Evolutionary conservation across 2,113 vertebrate genomes (phyloP).

Genomic region (Ascaphus truei): DNA sequence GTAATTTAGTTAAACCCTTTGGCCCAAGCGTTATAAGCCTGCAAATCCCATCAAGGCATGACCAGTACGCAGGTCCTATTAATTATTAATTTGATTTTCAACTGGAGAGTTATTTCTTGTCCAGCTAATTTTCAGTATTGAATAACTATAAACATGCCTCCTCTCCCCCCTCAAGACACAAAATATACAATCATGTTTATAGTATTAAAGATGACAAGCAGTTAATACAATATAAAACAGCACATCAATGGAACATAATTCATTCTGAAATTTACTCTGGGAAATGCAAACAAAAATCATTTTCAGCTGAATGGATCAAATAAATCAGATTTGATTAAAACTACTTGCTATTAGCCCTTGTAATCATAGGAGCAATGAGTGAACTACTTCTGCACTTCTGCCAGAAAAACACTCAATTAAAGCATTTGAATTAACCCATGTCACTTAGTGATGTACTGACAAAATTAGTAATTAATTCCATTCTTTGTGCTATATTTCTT

Average conservation of each 20-base stretch:
- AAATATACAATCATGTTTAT: background rate
- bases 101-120: background rate
- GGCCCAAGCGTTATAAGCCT: no score
- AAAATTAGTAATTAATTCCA: constrained; percentile 1
- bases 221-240: constrained; percentile 6
- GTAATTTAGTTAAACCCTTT: no score
- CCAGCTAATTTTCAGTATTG: background rate
- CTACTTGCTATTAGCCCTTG: constrained; percentile 5
- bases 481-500: background rate
- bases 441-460: constrained; percentile 11
- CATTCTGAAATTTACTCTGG: background rate
- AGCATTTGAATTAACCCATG: constrained; percentile 7
- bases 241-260: background rate
- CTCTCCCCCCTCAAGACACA: background rate
- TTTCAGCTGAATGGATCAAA: background rate
- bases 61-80: no score
- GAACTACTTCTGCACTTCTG: constrained; percentile 12
- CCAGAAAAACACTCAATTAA: constrained; percentile 15
- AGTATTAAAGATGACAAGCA: background rate
- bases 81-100: no score
- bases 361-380: constrained; percentile 1
- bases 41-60: no score
- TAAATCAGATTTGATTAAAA: constrained; percentile 9
- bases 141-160: background rate
- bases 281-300: constrained; percentile 12